Evolutionary conservation across 2,797 vertebrate species (phyloP).

Genomic region (Erithacus rubecula): DNA sequence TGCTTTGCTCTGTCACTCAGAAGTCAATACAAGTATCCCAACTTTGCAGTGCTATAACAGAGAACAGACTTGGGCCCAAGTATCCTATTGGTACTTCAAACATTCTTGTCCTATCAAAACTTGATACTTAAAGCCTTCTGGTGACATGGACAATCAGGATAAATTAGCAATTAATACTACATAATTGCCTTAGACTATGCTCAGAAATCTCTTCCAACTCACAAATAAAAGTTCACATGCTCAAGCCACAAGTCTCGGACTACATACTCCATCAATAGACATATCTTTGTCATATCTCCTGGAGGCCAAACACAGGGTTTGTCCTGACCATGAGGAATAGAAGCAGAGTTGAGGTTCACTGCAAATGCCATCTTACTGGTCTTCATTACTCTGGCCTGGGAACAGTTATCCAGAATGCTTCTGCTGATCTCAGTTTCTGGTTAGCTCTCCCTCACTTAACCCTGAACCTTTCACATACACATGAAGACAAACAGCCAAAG

Average conservation of each 20-base stretch:
- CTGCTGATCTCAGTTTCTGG: constrained; percentile 34
- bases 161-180: constrained; percentile 24
- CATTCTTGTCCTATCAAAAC: constrained; percentile 10
- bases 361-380: not conserved
- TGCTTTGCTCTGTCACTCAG: not conserved
- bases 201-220: not conserved
- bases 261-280: not conserved
- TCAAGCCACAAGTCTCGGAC: not conserved
- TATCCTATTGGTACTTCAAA: not conserved
- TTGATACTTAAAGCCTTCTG: constrained; percentile 1
- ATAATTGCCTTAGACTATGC: not conserved
- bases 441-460: constrained; percentile 32
- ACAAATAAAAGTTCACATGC: not conserved
- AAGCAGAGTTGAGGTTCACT: not conserved
- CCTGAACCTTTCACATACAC: constrained; percentile 61
- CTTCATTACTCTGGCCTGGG: not conserved
- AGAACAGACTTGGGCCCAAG: not conserved
- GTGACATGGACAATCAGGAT: not conserved
- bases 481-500: constrained; percentile 48
- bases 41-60: not conserved
- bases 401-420: constrained; percentile 6
- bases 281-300: not conserved
- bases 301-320: not conserved
- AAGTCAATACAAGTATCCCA: not conserved
- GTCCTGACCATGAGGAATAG: not conserved